These are phyloP conservation scores for Hemistola chrysoprasaria DNA, from an alignment of 2,888 invertebrate genomes.

Conservation along the genomic window DNA sequence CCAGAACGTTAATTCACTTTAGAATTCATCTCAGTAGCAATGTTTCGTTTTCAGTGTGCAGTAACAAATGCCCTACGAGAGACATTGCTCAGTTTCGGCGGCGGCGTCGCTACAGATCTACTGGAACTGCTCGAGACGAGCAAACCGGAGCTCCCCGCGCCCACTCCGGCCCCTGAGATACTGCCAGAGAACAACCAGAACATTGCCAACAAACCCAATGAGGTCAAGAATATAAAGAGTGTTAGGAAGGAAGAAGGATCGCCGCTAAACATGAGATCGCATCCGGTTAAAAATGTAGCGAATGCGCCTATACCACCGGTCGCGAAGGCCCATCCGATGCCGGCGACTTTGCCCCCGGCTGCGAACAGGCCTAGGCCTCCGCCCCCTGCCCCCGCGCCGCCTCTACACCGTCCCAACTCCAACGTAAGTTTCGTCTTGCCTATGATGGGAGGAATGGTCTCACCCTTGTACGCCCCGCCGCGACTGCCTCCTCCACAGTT, in stretches of 20 bases:
- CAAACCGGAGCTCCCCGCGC: slow-evolving; percentile 1
- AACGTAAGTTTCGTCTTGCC: slow-evolving; percentile 77
- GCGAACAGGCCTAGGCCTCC: slow-evolving; percentile 26
- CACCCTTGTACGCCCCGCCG: slow-evolving; percentile 51
- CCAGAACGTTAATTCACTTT: too few species aligned
- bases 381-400: slow-evolving; percentile 29
- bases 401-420: slow-evolving; percentile 47
- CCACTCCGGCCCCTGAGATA: slow-evolving; percentile 17
- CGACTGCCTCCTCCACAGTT: slow-evolving; percentile 46
- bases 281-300: slow-evolving; percentile 31
- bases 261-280: slow-evolving; percentile 19
- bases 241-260: slow-evolving; percentile 5
- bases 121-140: slow-evolving; percentile 51
- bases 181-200: slow-evolving; percentile 53
- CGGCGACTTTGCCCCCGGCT: slow-evolving; percentile 24
- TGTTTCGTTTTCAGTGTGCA: slow-evolving; percentile 64
- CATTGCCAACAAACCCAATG: slow-evolving; percentile 40
- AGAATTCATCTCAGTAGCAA: too few species aligned
- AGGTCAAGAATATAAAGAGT: slow-evolving; percentile 34
- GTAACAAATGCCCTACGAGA: slow-evolving; percentile 74
- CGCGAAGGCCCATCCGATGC: slow-evolving; percentile 47
- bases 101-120: slow-evolving; percentile 59
- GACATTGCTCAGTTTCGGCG: slow-evolving; percentile 72
- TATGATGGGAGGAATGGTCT: slow-evolving; percentile 54
- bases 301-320: slow-evolving; percentile 39